Conservation (phyloP, 2,113 vertebrate genomes). For the Phrynosoma platyrhinos region DNA sequence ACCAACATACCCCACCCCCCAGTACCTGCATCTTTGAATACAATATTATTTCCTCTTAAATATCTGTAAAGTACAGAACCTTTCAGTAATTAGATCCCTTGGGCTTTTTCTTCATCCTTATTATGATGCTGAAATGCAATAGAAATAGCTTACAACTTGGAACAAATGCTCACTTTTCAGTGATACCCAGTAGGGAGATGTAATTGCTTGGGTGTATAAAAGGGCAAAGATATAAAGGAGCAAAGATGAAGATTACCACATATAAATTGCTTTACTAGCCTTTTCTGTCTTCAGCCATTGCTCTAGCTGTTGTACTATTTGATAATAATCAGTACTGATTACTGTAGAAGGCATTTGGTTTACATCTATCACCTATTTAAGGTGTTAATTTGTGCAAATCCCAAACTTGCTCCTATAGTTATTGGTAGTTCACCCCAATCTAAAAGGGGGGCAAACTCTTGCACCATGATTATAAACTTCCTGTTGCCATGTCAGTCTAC, state of each 20-base stretch:
- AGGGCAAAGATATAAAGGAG: slow-evolving; percentile 25
- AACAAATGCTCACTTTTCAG: slow-evolving; percentile 8
- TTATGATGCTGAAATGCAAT: slow-evolving; percentile 44
- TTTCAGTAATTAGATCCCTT: slow-evolving; percentile 56
- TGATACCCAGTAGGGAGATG: neutral
- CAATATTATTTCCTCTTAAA: slow-evolving; percentile 48
- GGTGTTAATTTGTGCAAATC: neutral
- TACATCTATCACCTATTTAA: neutral
- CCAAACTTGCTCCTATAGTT: neutral
- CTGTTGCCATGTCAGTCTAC: neutral
- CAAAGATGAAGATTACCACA: slow-evolving; percentile 1
- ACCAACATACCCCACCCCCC: neutral
- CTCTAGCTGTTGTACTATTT: slow-evolving; percentile 1
- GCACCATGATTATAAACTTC: neutral
- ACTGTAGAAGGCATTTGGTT: neutral
- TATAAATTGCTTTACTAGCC: slow-evolving; percentile 2
- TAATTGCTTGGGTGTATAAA: slow-evolving; percentile 30
- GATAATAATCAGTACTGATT: neutral
- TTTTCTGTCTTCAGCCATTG: slow-evolving; percentile 1
- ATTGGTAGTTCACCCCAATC: neutral
- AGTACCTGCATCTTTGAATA: neutral
- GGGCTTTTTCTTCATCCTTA: slow-evolving; percentile 20
- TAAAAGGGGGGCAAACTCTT: neutral
- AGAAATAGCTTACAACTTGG: neutral
- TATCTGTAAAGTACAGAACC: slow-evolving; percentile 36